Base-by-base conservation (phyloP, 2,888 invertebrate genomes). In the Pandemis heparana region DNA sequence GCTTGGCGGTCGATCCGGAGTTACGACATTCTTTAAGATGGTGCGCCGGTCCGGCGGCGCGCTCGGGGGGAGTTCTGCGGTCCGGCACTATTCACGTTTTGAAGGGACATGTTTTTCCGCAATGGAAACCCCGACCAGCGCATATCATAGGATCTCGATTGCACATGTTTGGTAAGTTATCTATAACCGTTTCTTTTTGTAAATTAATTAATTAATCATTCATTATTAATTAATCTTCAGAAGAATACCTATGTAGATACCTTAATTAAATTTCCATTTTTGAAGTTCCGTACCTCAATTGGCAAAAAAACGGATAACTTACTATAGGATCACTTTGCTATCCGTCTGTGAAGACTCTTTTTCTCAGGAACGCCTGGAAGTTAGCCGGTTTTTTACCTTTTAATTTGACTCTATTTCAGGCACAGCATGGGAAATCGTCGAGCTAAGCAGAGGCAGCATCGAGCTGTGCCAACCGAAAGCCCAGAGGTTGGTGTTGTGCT, bases 81-180 rank as follows among this genome's bases (percentile, higher is more conserved):
- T 94, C 95, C 69, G 93, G 95, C 39, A 95, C 95, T 71, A 86
- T 96, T 62, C 91, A 95, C 78, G 94, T 96, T 62, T 87, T 96
- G 66, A 96, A 96, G 85, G 96, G 96, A 62, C 94, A 96, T 78
- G 96, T 96, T 64, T 96, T 96, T 79, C 96, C 96, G 53, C 96
- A 96, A 83, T 96, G 96, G 96, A 95, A 95, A 83, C 92, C 95
- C 69, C 92, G 96, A 77, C 92, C 95, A 43, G 92, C 96, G 48
- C 95, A 95, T 78, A 89, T 96, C 73, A 92, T 96, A 81, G 96
- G 96, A 77, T 95, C 95, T 48, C 92, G 95, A 77, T 89, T 96
- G 73, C 94, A 95, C 83, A 94, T 96, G 75, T 95, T 95, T 84
- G 96, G 94, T 93, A 78, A 56, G 56, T 56, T 53, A 16, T 16